phyloP scores from a whole-genome alignment of 2,113 vertebrate species.

The Chiloscyllium plagiosum region DNA sequence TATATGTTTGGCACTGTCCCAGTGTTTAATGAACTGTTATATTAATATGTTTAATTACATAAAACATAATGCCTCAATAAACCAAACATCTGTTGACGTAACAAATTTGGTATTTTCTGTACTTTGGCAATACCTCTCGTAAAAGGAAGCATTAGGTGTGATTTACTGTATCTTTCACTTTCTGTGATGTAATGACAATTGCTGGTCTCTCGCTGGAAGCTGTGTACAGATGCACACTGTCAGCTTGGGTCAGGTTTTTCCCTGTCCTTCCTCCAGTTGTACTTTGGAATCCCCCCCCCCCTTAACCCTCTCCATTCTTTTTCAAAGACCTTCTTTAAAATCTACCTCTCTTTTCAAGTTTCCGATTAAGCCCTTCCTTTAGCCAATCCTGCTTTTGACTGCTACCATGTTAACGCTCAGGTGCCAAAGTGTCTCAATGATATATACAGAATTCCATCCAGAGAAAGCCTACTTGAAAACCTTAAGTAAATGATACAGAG shows the following conservation, averaged over 20 bases:
- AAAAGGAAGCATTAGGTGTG: background rate
- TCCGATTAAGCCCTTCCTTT: background rate
- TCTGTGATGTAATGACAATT: background rate
- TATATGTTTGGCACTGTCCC: background rate
- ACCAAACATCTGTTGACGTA: constrained; percentile 14
- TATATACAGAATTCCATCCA: background rate
- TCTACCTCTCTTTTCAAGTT: background rate
- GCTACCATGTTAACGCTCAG: background rate
- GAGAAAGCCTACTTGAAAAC: background rate
- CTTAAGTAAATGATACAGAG: background rate
- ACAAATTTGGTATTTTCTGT: background rate
- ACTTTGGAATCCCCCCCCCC: background rate
- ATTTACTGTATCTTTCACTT: background rate
- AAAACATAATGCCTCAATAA: constrained; percentile 31
- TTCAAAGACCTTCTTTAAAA: background rate
- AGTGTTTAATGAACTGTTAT: constrained; percentile 32
- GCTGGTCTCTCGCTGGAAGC: background rate
- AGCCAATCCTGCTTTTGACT: background rate
- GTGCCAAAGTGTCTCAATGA: background rate
- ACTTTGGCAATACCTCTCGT: background rate
- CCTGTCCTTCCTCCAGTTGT: background rate
- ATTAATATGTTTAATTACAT: constrained; percentile 25
- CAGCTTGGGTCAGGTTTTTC: background rate
- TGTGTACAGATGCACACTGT: background rate
- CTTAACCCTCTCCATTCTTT: background rate